Evolutionary conservation across 2,888 invertebrate species (phyloP).

Genomic region (Sisyra terminalis): DNA sequence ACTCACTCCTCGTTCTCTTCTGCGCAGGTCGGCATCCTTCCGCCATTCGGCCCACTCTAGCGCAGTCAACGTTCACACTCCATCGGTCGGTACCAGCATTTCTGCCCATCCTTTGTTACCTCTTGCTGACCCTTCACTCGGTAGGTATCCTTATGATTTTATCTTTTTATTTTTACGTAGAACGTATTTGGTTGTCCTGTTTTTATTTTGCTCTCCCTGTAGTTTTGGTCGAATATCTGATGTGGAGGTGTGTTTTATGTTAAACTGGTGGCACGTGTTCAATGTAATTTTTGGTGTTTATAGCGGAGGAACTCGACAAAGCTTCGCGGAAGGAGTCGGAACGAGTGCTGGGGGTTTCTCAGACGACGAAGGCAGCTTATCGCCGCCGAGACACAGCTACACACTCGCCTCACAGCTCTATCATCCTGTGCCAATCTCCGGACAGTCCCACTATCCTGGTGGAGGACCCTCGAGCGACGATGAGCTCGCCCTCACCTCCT

Average conservation of each 20-base stretch:
- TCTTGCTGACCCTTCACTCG: slow-evolving; percentile 45
- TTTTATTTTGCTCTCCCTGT: not conserved
- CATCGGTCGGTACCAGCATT: slow-evolving; percentile 67
- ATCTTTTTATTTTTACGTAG: too few species aligned
- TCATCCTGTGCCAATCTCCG: slow-evolving; percentile 25
- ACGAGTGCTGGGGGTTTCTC: slow-evolving; percentile 60
- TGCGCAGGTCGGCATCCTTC: slow-evolving; percentile 86
- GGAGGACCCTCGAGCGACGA: slow-evolving; percentile 27
- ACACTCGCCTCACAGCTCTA: slow-evolving; percentile 40
- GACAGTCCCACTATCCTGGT: slow-evolving; percentile 30
- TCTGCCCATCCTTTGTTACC: slow-evolving; percentile 90
- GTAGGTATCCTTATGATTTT: slow-evolving; percentile 23
- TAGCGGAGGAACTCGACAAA: slow-evolving; percentile 13
- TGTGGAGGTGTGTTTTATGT: slow-evolving; percentile 24
- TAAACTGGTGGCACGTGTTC: slow-evolving; percentile 5
- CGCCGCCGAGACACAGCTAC: slow-evolving; percentile 42
- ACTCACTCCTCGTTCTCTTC: slow-evolving; percentile 29
- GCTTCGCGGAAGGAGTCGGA: slow-evolving; percentile 37
- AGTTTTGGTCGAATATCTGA: slow-evolving; percentile 24
- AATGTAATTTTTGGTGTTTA: slow-evolving; percentile 12
- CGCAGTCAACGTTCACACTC: slow-evolving; percentile 48
- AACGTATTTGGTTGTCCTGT: not conserved
- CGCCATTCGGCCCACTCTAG: slow-evolving; percentile 64
- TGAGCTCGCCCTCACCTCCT: slow-evolving; percentile 24
- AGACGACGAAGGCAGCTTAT: slow-evolving; percentile 68